Base-by-base conservation (phyloP, 2,888 invertebrate species). In the Stenchaetothrips biformis region DNA sequence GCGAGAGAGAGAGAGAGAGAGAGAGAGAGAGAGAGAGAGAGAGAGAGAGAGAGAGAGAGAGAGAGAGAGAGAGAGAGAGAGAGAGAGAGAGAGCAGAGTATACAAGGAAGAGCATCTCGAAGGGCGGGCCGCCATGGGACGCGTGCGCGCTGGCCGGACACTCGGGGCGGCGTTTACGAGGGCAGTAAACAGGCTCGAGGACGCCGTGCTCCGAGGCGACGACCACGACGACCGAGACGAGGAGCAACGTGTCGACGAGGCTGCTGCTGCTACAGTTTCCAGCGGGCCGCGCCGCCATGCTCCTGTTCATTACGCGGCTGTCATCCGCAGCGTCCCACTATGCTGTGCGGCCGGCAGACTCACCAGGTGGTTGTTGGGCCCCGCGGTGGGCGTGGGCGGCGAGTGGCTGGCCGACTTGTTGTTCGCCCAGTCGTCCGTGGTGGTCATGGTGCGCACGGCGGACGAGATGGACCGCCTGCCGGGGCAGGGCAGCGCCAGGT, bases 401-500 rank as follows among this genome's bases (percentile, higher is more conserved):
- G 67, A 74, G 67, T 74, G 67, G 67, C 67, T 74, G 4, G 67
- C 67, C 9, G 67, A 74, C 67, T 74, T 74, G 67, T 74, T 74
- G 67, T 74, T 74, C 25, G 25, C 25, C 67, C 67, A 74, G 67
- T 74, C 67, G 67, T 74, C 67, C 21, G 67, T 74, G 67, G 67
- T 74, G 67, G 67, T 74, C 67, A 74, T 74, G 67, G 67, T 74
- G 67, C 67, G 67, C 67, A 74, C 67, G 67, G 67, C 67, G 6
- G 67, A 74, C 7, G 67, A 74, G 67, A 74, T 74, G 67, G 67
- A 74, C 9, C 67, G 67, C 9, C 67, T 21, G 67, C 67, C 67
- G 9, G 67, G 21, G 67, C 59, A 59, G 18, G 59, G 59, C 59
- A 74, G 25, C 21, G 67, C 11, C 9, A 74, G 67, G 67, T 74